Conservation (phyloP, 2,888 invertebrate species). For the Oscheius sp. region DNA sequence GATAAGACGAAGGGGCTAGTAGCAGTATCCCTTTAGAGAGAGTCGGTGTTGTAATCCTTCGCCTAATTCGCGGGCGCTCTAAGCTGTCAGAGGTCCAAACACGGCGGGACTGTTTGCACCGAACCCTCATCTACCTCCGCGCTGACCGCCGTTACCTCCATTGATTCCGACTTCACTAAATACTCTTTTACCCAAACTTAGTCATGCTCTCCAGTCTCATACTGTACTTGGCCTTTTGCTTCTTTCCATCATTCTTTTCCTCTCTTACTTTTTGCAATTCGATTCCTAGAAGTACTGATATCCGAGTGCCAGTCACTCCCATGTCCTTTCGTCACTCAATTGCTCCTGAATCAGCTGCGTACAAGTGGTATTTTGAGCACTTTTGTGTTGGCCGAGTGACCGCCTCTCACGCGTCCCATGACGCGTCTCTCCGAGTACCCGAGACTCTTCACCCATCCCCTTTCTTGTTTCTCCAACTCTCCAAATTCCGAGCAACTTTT, state of each 20-base stretch:
- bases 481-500: not conserved
- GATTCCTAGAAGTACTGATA: too few relatives aligned
- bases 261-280: too few relatives aligned
- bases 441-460: not conserved
- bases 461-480: not conserved
- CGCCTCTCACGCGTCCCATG: slow-evolving; percentile 28
- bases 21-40: not conserved
- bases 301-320: too few relatives aligned
- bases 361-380: slow-evolving; percentile 34
- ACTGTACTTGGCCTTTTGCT: too few relatives aligned
- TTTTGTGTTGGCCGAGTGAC: slow-evolving; percentile 32
- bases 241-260: too few relatives aligned
- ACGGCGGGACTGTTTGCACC: slow-evolving; percentile 30
- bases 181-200: not conserved
- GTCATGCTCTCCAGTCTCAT: too few relatives aligned
- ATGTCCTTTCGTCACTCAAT: not conserved
- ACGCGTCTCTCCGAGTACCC: slow-evolving; percentile 16
- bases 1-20: too few relatives aligned
- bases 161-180: slow-evolving; percentile 22
- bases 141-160: slow-evolving; percentile 27
- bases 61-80: slow-evolving; percentile 35
- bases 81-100: slow-evolving; percentile 37
- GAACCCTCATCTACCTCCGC: slow-evolving; percentile 33
- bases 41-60: slow-evolving; percentile 31
- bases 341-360: slow-evolving; percentile 19